A percentile compares a stretch with the other conserved stretches of the same genome.
These are phyloP conservation scores for Clarias fuscus DNA, from an alignment of 2,797 vertebrate species.

Conservation along the genomic window DNA sequence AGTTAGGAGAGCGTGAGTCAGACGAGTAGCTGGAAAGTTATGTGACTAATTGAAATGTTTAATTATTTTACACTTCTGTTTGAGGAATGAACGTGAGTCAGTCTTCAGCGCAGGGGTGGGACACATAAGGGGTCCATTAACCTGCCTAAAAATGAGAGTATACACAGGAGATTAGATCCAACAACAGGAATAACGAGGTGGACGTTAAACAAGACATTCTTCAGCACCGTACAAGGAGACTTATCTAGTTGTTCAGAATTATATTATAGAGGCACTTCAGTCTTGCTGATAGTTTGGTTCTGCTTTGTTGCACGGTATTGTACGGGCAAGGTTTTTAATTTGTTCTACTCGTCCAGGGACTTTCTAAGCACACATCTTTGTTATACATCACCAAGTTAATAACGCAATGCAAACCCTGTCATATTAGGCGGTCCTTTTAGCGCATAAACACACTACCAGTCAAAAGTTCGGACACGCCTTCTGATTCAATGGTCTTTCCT, in stretches of 20 bases:
- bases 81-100: conserved; percentile 35
- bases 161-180: conserved; percentile 30
- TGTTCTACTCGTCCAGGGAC: background rate
- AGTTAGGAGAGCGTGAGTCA: background rate
- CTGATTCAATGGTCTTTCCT: no score
- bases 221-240: background rate
- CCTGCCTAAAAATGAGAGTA: conserved; percentile 21
- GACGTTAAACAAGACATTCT: background rate
- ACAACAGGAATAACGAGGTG: background rate
- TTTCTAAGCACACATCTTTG: background rate
- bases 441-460: no score
- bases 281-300: background rate
- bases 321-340: conserved; percentile 5
- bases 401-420: background rate
- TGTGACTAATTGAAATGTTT: conserved; percentile 41
- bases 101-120: conserved; percentile 22
- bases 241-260: conserved; percentile 16
- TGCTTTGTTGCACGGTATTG: background rate
- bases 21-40: conserved; percentile 3
- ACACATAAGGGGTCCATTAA: conserved; percentile 53
- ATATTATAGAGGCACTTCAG: conserved; percentile 8
- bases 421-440: background rate
- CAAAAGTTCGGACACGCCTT: no score
- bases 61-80: conserved; percentile 46
- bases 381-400: background rate